Evolutionary conservation across 2,797 vertebrate genomes (phyloP).

Genomic region (Serranus cabrilla): DNA sequence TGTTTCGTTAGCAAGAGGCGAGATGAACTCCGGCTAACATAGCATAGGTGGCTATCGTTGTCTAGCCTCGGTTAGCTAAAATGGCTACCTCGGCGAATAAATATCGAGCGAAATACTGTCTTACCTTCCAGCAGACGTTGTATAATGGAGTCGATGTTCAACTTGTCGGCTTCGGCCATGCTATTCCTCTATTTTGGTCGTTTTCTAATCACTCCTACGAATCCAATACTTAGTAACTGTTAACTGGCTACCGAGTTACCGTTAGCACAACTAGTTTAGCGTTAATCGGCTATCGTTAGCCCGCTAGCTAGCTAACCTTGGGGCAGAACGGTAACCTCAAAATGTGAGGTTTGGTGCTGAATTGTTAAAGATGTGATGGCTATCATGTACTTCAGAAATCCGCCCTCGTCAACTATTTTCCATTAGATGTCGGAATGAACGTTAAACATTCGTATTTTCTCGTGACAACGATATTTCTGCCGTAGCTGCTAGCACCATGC

Average conservation of each 20-base stretch:
- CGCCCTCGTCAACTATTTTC: constrained; percentile 22
- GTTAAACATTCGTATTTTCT: constrained; percentile 36
- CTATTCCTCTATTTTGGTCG: constrained; percentile 61
- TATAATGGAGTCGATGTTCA: constrained; percentile 91
- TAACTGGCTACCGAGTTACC: constrained; percentile 52
- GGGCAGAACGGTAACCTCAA: constrained; percentile 74
- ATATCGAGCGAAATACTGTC: constrained; percentile 59
- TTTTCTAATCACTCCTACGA: constrained; percentile 30
- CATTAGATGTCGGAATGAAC: constrained; percentile 40
- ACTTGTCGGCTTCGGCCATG: constrained; percentile 89
- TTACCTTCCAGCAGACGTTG: constrained; percentile 89
- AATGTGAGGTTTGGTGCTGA: constrained; percentile 58
- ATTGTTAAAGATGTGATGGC: constrained; percentile 39
- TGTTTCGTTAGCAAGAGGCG: constrained; percentile 3
- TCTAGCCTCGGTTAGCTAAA: constrained; percentile 69
- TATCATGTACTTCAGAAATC: constrained; percentile 62
- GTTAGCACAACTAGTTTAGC: constrained; percentile 74
- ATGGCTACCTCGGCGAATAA: constrained; percentile 72
- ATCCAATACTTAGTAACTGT: constrained; percentile 26
- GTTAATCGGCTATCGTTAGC: constrained; percentile 83
- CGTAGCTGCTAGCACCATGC: constrained; percentile 76
- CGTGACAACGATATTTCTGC: constrained; percentile 42
- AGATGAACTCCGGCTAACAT: constrained; percentile 28
- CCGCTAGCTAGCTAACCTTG: constrained; percentile 82
- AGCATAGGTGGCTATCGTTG: constrained; percentile 51